A percentile compares a stretch with the other conserved stretches of the same genome.
Conservation (phyloP, 2,113 vertebrate genomes). For the Neomonachus schauinslandi region DNA sequence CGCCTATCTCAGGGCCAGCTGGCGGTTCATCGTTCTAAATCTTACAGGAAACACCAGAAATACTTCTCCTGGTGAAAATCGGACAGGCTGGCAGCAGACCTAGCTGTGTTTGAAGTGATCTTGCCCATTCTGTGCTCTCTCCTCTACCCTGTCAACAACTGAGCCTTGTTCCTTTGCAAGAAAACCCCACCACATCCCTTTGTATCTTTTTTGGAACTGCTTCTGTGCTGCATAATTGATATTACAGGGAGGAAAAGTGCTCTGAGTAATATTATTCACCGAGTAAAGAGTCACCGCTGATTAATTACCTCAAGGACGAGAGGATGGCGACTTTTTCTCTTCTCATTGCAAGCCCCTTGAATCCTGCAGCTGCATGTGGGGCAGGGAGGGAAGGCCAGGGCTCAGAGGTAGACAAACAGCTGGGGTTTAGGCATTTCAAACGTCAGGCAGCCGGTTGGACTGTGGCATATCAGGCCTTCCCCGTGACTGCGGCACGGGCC, state of each 20-base stretch:
- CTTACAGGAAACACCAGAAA: background rate
- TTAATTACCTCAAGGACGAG: constrained; percentile 89
- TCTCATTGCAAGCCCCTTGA: constrained; percentile 18
- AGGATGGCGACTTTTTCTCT: constrained; percentile 77
- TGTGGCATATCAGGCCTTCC: constrained; percentile 85
- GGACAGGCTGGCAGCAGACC: background rate
- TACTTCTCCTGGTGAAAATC: background rate
- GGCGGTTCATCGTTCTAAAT: constrained; percentile 11
- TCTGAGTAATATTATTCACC: constrained; percentile 72
- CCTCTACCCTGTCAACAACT: background rate
- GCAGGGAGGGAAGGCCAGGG: constrained; percentile 65
- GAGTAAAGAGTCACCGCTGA: constrained; percentile 79
- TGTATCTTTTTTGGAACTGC: background rate
- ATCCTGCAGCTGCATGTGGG: background rate
- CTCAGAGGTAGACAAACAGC: constrained; percentile 71
- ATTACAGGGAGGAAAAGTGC: background rate
- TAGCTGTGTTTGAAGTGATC: fast-evolving
- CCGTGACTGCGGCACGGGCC: constrained; percentile 68
- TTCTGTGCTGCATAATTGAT: background rate
- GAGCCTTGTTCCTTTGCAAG: background rate
- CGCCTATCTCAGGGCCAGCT: background rate
- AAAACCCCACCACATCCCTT: background rate
- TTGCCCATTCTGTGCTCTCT: background rate
- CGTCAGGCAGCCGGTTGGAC: constrained; percentile 84
- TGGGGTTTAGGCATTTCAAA: constrained; percentile 81